Base-by-base conservation (phyloP, 2,113 vertebrate genomes). In the Ceyx melanurus region DNA sequence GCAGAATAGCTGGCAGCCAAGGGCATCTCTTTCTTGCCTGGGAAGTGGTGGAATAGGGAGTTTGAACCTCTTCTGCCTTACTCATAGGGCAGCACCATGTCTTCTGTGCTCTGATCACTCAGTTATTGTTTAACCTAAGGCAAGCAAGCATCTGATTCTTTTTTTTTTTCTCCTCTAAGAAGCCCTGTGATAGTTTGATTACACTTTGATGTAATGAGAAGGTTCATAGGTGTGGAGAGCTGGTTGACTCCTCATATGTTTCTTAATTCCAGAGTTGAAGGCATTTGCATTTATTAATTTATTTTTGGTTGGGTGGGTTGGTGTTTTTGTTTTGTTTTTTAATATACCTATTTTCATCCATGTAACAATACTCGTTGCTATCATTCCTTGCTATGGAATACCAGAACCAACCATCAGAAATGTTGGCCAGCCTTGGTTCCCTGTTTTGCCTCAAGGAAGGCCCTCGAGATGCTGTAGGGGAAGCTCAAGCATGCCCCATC, bases 201-300 rank as follows among this genome's bases (percentile, higher is more conserved):
- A 22, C 12, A 23, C 1, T 5, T 35, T 5, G 5, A 64, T 85
- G 12, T 74, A 64, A 71, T 0, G 1, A 56, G 18, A 9, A 45
- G 14, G 21, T 66, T 72, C 12, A 29, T 33, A 54, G 14, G 2
- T 62, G 13, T 46, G 43, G 35, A 83, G 8, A 74, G 8, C 20
- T 81, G 33, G 3, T 42, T 56, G 6, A 9, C 16, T 7, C 1
- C 18, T 65, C 9, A 4, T 45, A 54, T 48, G 17, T 54, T 74
- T 65, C 20, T 10, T 3, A 70, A 46, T n/a, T 40, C 1, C 13
- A 23, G 4, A 53, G 25, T 15, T 40, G 26, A 84, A 84, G 17
- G 20, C 0, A 0, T 82, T 85, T 77, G 14, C 3, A n/a, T 80
- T 67, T 35, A 17, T 26, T n/a, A 4, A 35, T 25, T 3, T 2